Conservation (phyloP, 1,140 invertebrate genomes). For the Sycophila sp. region DNA sequence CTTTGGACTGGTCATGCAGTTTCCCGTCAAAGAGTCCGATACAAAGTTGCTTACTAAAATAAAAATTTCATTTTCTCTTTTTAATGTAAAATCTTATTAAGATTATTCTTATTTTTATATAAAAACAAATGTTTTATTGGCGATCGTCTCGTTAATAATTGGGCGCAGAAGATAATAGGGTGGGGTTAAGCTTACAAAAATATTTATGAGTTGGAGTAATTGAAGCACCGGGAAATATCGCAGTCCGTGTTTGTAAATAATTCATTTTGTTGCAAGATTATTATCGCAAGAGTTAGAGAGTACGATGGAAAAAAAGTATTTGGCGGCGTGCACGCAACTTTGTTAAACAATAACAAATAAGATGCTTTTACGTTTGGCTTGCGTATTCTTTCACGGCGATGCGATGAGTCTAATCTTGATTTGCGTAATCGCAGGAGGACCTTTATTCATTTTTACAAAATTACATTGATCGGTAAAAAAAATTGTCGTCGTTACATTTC, state of each 20-base stretch:
- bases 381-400: too few relatives aligned
- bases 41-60: constrained; percentile 54
- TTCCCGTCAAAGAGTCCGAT: constrained; percentile 49
- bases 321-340: not conserved
- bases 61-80: not conserved
- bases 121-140: not conserved
- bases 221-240: not conserved
- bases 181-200: too few relatives aligned
- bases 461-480: too few relatives aligned
- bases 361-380: not conserved
- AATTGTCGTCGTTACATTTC: too few relatives aligned
- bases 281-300: not conserved
- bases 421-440: too few relatives aligned
- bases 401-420: too few relatives aligned
- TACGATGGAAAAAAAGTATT: not conserved
- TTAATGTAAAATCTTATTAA: not conserved
- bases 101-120: not conserved
- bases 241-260: constrained; percentile 25
- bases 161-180: too few relatives aligned
- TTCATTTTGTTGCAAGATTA: constrained; percentile 18
- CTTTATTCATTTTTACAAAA: too few relatives aligned
- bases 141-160: not conserved
- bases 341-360: not conserved
- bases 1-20: constrained; percentile 49
- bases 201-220: constrained; percentile 3